Evolutionary conservation across 2,888 invertebrate genomes (phyloP).

Genomic region (Eustalomyia histrio): DNA sequence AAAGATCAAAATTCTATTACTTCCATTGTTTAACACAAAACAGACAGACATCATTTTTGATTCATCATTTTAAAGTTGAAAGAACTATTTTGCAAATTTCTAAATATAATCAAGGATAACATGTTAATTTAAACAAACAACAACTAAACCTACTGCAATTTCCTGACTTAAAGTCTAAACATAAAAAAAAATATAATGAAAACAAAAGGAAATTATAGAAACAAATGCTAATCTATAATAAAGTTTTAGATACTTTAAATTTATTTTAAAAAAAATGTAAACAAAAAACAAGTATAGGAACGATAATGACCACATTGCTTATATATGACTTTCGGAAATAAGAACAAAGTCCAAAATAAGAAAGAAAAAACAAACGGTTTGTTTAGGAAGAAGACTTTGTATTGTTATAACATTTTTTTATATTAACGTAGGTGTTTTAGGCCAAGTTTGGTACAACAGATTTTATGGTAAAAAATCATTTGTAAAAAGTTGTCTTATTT

Average conservation of each 20-base stretch:
- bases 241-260: too few species aligned
- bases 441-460: neutral
- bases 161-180: too few species aligned
- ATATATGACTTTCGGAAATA: neutral
- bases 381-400: neutral
- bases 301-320: neutral
- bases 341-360: neutral
- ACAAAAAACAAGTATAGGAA: neutral
- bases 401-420: neutral
- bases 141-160: too few species aligned
- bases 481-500: constrained; percentile 3
- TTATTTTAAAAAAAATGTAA: too few species aligned
- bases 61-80: too few species aligned
- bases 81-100: too few species aligned
- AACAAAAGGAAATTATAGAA: neutral
- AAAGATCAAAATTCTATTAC: too few species aligned
- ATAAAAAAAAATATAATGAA: too few species aligned
- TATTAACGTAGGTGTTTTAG: neutral
- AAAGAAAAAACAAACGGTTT: neutral
- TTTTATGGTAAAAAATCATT: neutral
- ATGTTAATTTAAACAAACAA: too few species aligned
- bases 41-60: too few species aligned
- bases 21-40: too few species aligned
- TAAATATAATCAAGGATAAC: too few species aligned
- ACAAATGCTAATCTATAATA: neutral